Evolutionary conservation across 2,888 invertebrate species (phyloP), one percentile per base, ranked within the genome.

Genomic region (Hypsopygia costalis): DNA sequence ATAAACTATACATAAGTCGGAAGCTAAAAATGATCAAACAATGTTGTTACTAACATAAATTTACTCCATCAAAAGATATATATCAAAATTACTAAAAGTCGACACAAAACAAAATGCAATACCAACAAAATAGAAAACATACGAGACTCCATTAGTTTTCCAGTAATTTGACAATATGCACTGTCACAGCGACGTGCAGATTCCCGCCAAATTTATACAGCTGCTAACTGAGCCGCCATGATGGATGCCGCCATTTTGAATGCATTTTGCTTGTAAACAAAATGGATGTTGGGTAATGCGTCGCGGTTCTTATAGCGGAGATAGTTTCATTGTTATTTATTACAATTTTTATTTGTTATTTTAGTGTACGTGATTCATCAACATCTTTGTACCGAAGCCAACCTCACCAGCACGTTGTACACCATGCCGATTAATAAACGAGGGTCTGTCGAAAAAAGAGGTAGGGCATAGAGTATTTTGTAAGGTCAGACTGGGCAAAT

Each of bases 171-270:
- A 56, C 59, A 53, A 51, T 51, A 52, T 47, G 50, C 37, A 45
- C 40, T 16, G 22, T 16, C 16, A 16, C 16, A 16, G 16, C 22
- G 11, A 21, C 10, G 11, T 31, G 44, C 44, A 46, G 43, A 45
- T 48, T 44, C 42, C 41, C 47, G 41, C 43, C 49, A 47, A 51
- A 52, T 46, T 47, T 47, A 52, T 51, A 48, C 47, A 46, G 44
- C 46, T 34, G 38, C 44, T 46, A 46, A 51, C 50, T 46, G 47
- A 58, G 55, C 57, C 51, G 59, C 67, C 68, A 70, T 67, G 65
- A 64, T 56, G 54, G 52, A 66, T 63, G 59, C 53, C 50, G 59
- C 64, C 66, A 63, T 69, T 71, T 69, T 66, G 63, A 59, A 64
- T 62, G 58, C 54, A 62, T 59, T 56, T 62, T 58, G 61, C 46